Evolutionary conservation across 30 jellyfish, hydroid and myxozoan genomes (phyloP).

Genomic region (Morbakka virulenta): DNA sequence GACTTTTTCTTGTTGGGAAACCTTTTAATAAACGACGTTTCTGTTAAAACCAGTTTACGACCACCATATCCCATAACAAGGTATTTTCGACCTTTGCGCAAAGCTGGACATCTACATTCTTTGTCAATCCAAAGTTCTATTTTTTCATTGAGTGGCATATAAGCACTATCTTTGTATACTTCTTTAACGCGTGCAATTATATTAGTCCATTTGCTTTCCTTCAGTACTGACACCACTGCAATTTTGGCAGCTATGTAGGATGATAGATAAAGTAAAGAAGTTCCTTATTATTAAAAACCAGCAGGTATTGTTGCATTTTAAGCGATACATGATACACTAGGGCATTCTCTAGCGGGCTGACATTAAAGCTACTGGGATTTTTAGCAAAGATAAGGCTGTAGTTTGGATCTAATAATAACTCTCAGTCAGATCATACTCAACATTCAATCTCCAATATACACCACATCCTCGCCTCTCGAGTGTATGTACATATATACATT

Average conservation of each 20-base stretch:
- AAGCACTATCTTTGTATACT: background rate
- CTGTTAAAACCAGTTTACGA: conserved; percentile 5
- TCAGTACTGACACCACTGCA: background rate
- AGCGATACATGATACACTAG: no score
- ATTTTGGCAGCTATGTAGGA: conserved; percentile 13
- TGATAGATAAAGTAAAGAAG: background rate
- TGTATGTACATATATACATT: no score
- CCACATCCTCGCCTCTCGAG: no score
- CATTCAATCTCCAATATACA: no score
- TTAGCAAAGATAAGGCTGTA: no score
- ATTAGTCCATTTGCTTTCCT: conserved; percentile 12
- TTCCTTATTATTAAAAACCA: background rate
- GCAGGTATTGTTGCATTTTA: no score
- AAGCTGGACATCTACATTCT: conserved; percentile 13
- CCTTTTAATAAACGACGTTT: conserved; percentile 8
- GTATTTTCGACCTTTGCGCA: background rate
- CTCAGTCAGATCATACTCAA: no score
- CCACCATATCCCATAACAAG: conserved; percentile 29
- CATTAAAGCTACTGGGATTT: no score
- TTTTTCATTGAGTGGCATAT: background rate
- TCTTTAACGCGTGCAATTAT: background rate
- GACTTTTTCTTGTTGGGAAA: conserved; percentile 1
- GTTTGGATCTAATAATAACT: no score
- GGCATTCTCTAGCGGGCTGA: no score
- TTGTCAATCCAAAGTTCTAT: conserved; percentile 7